Base-by-base conservation (phyloP, 1,140 invertebrate genomes). In the Oreohelix idahoensis region DNA sequence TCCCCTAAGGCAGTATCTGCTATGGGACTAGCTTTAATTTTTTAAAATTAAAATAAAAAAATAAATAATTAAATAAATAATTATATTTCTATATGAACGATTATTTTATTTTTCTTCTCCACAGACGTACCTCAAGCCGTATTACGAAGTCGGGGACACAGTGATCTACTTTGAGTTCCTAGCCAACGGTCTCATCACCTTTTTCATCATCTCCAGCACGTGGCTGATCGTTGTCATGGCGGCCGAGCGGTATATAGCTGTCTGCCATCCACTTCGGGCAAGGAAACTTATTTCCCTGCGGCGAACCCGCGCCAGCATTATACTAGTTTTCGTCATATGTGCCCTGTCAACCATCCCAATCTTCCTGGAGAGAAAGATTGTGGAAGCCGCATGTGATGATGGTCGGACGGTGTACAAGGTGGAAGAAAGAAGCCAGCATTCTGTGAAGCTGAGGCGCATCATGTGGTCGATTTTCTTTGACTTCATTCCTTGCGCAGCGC, bases 221-320 rank as follows among this genome's bases (percentile, higher is more conserved):
- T 90, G 89, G 90, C 85, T 92, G 29, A 92, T 89, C 51, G 91
- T 92, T 32, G 87, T 89, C 36, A 91, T 92, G 91, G 91, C 91
- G 10, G 91, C 87, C 0, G 89, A 90, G 69, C 83, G 91, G 20
- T 92, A 92, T 82, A 74, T 91, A 49, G 91, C 90, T 39, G 90
- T 92, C 1, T 92, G 91, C 82, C 90, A 91, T 84, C 91, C 91
- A 32, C 90, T 92, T 49, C 89, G 88, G 75, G 90, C 90, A 15
- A 83, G 90, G 49, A 89, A 91, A 78, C 49, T 92, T 1, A 90
- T 92, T 51, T 90, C 89, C 8, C 81, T 91, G 20, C 86, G 86
- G 20, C 86, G 88, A 20, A 91, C 90, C 17, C 83, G 89, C 39
- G 86, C 89, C n/a, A 89, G 87, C 42, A 89, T 91, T 42, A 81